Evolutionary conservation across 2,888 invertebrate species (phyloP).

Genomic region (Suillia variegata): DNA sequence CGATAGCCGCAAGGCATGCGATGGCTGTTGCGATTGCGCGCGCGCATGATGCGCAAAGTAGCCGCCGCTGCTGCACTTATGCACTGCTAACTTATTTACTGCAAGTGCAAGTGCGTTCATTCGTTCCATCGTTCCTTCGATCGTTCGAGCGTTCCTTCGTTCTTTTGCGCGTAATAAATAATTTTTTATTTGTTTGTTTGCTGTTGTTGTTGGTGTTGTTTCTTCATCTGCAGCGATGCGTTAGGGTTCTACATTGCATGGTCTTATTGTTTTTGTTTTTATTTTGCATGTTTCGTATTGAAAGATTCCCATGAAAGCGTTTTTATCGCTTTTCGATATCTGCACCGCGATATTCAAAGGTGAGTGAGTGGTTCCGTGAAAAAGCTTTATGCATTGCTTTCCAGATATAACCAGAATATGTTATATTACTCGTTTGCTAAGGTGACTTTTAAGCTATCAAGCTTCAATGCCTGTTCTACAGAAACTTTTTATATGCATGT

Average conservation of each 20-base stretch:
- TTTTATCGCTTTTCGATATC: not conserved
- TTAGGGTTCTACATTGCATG: not conserved
- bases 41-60: not conserved
- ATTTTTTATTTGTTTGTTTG: slow-evolving; percentile 20
- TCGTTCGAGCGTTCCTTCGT: too few species aligned
- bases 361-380: too few species aligned
- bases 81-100: slow-evolving; percentile 31
- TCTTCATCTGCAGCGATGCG: too few species aligned
- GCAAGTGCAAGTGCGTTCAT: slow-evolving; percentile 46
- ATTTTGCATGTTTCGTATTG: not conserved
- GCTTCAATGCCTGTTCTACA: too few species aligned
- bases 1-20: slow-evolving; percentile 31
- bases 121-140: too few species aligned
- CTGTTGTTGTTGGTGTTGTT: too few species aligned
- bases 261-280: not conserved
- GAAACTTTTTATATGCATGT: too few species aligned
- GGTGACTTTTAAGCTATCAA: too few species aligned
- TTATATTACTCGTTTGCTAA: too few species aligned
- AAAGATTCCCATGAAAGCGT: not conserved
- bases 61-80: not conserved
- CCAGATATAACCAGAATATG: too few species aligned
- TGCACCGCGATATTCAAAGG: not conserved
- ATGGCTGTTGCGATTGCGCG: not conserved
- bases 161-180: not conserved
- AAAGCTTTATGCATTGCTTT: too few species aligned